Conservation (phyloP, 2,888 invertebrate genomes). For the Clitarchus hookeri region DNA sequence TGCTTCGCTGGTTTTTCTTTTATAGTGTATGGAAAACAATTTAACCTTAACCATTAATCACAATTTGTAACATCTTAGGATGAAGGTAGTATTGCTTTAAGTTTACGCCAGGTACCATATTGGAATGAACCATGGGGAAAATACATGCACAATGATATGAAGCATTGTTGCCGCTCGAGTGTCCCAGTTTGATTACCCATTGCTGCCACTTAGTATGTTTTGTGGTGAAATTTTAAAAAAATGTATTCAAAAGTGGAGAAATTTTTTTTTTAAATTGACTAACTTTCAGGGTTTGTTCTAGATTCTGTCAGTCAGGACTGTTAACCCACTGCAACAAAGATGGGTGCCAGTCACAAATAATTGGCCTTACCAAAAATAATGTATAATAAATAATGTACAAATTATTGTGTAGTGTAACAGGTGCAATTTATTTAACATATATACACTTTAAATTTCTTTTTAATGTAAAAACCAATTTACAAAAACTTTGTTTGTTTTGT, state of each 20-base stretch:
- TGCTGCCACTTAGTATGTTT: not conserved
- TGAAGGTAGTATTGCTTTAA: not conserved
- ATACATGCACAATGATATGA: too few relatives aligned
- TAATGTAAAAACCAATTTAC: too few relatives aligned
- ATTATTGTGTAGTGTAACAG: too few relatives aligned
- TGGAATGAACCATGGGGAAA: not conserved
- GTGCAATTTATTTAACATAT: too few relatives aligned
- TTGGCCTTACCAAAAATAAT: too few relatives aligned
- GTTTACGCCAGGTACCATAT: not conserved
- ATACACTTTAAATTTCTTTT: too few relatives aligned
- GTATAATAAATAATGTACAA: too few relatives aligned
- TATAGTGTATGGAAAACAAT: not conserved
- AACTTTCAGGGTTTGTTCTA: not conserved
- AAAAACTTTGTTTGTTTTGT: too few relatives aligned
- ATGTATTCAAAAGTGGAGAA: not conserved
- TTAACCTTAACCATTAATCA: not conserved
- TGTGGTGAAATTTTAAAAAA: not conserved
- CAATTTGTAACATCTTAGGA: not conserved
- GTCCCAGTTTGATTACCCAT: too few relatives aligned
- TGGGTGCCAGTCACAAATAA: too few relatives aligned
- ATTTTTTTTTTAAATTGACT: not conserved
- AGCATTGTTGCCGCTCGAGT: too few relatives aligned
- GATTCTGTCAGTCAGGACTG: not conserved
- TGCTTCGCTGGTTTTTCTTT: not conserved
- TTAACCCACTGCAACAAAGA: too few relatives aligned